Evolutionary conservation across 2,797 vertebrate species (phyloP), one percentile per base, ranked within the genome.

Genomic region (Phylloscopus collybita): DNA sequence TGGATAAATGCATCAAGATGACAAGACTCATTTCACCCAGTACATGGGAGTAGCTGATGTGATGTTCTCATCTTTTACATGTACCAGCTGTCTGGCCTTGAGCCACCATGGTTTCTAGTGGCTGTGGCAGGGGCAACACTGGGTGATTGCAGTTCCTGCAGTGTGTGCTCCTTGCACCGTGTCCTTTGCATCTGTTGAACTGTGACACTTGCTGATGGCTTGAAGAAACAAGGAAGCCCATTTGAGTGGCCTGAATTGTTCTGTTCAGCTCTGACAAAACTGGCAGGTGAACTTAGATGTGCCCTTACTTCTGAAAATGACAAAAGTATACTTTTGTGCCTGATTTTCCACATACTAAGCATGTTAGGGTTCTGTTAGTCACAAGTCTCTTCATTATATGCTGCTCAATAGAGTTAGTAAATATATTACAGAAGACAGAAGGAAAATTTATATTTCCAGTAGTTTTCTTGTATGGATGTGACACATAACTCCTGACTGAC

Each of bases 391-490:
- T 92, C 72, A 47, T 95, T 93, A 62, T 62, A 49, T 11, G 38
- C 36, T 88, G 59, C 75, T 92, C 57, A 56, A 2, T 66, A 53
- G 42, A 85, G 36, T 73, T 66, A 74, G 44, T 93, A 85, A 93
- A 74, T 65, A 80, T 14, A 30, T 88, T 89, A 54, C 20, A 38
- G 27, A 51, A 84, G 56, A 71, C 53, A 78, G 65, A 80, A 87
- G 61, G 75, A 86, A 87, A 90, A 94, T 83, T 85, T 93, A 9
- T 87, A 80, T 92, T 94, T 96, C 49, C 60, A 65, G 62, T 90
- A 67, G 75, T 73, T 85, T 90, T 94, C 69, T 45, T 92, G 26
- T 54, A 62, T 76, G 80, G 56, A 56, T 71, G 20, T 96, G 86
- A 83, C 70, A 50, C 34, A 42, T 13, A 94, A 94, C 38, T 92